Conservation (phyloP, 2,888 invertebrate genomes). For the Melieria crassipennis region DNA sequence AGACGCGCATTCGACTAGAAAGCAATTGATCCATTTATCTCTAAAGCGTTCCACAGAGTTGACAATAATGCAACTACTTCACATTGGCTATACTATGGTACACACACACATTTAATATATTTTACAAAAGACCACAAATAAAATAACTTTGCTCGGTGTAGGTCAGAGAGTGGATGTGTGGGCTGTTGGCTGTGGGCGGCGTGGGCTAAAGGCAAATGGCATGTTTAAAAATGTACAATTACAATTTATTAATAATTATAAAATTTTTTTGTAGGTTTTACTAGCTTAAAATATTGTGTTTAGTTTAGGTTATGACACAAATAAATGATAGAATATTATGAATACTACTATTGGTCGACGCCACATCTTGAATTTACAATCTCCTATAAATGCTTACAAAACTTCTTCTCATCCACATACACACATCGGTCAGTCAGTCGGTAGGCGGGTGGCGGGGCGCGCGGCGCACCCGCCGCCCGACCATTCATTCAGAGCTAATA, state of each 20-base stretch:
- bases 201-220: too few relatives aligned
- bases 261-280: constrained; percentile 18
- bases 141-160: too few relatives aligned
- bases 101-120: too few relatives aligned
- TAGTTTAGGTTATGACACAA: constrained; percentile 15
- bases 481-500: constrained; percentile 8
- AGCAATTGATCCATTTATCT: too few relatives aligned
- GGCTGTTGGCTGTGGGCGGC: too few relatives aligned
- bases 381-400: constrained; percentile 9
- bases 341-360: constrained; percentile 19
- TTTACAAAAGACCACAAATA: too few relatives aligned
- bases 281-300: constrained; percentile 26
- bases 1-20: too few relatives aligned
- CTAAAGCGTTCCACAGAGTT: too few relatives aligned
- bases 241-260: constrained; percentile 28
- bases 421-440: too few relatives aligned
- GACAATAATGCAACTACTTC: too few relatives aligned
- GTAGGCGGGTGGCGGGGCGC: neutral
- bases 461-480: constrained; percentile 3
- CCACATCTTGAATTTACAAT: constrained; percentile 33
- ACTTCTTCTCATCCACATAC: neutral
- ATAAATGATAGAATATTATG: constrained; percentile 6
- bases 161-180: too few relatives aligned
- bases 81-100: too few relatives aligned
- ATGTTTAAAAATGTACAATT: constrained; percentile 26